Base-by-base conservation (phyloP, 2,888 invertebrate genomes). In the Acheta domesticus region DNA sequence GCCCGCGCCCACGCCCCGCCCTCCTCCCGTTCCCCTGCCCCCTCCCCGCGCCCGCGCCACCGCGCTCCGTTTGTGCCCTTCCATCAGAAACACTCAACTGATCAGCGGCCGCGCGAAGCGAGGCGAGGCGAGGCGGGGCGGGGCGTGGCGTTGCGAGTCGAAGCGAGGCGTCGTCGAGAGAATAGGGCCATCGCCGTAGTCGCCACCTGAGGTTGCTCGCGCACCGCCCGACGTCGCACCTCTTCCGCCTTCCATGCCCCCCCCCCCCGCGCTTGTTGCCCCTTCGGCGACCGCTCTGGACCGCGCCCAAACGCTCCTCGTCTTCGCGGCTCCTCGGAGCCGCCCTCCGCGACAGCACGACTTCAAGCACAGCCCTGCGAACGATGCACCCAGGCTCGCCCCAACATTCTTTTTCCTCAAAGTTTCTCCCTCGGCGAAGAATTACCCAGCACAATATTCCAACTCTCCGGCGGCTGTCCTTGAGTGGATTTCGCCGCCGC, bases 1-100 rank as follows among this genome's bases (percentile, higher is more conserved):
- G 76, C 76, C 75, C 23, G 12, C 76, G 48, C 14, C 19, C 48
- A 2, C 48, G 76, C 76, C 75, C 23, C 75, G 75, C 75, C n/a
- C 75, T 75, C n/a, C 75, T 23, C 12, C 1, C 76, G 1, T 11
- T 11, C 76, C 16, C n/a, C 36, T n/a, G 48, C 36, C 1, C 12
- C 76, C 76, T 3, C 76, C 19, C 48, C 16, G 76, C 76, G 14
- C 76, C 48, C 48, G 48, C 76, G 1, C 16, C 16, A 11, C 23
- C 75, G 75, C 14, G 36, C 75, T 23, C 75, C n/a, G 20, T 75
- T 23, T 23, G 75, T 20, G 36, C 75, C 75, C 75, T 23, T 20
- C 75, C 21, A 62, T 62, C 62, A 62, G 62, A 62, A 62, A 16
- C 62, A 62, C 62, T 62, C 62, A 62, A 62, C 62, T 62, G 62